A percentile compares a stretch with the other conserved stretches of the same genome.
These are phyloP conservation scores for Acanthoscelides obtectus DNA, from an alignment of 2,888 invertebrate species.

Conservation along the genomic window DNA sequence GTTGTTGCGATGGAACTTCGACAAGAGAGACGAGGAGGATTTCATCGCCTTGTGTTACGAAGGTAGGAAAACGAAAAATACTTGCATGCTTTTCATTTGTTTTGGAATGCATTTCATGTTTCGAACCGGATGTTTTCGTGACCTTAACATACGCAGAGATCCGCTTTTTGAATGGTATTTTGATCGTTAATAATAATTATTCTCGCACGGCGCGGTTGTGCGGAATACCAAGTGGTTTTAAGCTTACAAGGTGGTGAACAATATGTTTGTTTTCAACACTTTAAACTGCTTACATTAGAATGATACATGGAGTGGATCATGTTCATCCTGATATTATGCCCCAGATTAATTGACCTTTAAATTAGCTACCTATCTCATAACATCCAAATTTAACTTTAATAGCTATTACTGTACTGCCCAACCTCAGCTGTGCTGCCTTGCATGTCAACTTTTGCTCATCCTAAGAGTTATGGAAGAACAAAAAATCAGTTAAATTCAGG, in stretches of 20 bases:
- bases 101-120: conserved; percentile 12
- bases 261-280: neutral
- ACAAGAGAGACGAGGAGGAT: conserved; percentile 47
- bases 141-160: neutral
- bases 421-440: too few species aligned
- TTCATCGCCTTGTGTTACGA: conserved; percentile 54
- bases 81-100: neutral
- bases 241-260: neutral
- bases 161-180: neutral
- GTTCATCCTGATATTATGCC: too few species aligned
- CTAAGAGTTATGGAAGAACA: too few species aligned
- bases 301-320: too few species aligned
- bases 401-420: too few species aligned
- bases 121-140: neutral
- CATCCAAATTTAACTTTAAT: too few species aligned
- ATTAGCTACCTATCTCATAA: too few species aligned
- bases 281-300: too few species aligned
- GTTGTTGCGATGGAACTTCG: conserved; percentile 50
- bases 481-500: too few species aligned
- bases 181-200: neutral
- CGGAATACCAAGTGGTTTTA: neutral
- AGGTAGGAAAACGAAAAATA: conserved; percentile 51
- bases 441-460: too few species aligned
- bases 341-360: too few species aligned
- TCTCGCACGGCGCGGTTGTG: neutral